Evolutionary conservation across 1,140 invertebrate genomes (phyloP).

Genomic region (Drosophila takahashii): DNA sequence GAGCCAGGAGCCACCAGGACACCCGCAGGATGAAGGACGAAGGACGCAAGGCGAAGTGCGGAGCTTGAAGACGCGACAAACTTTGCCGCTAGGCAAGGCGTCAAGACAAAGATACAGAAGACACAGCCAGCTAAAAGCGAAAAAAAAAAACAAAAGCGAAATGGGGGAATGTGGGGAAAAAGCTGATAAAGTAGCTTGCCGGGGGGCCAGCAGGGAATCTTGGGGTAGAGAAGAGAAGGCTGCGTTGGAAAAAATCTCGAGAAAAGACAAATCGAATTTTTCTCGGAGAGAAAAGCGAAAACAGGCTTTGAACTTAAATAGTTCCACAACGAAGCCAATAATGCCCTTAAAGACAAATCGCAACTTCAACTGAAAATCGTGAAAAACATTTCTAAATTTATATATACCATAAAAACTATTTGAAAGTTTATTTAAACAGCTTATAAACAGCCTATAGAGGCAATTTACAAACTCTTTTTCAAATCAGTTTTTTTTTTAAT

Average conservation of each 20-base stretch:
- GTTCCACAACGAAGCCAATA: not conserved
- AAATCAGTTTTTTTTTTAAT: no score
- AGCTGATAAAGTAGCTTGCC: slow-evolving; percentile 73
- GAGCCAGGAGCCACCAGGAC: slow-evolving; percentile 47
- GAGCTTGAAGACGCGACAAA: slow-evolving; percentile 65
- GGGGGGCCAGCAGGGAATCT: slow-evolving; percentile 26
- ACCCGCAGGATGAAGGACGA: slow-evolving; percentile 9
- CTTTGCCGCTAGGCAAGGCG: slow-evolving; percentile 71
- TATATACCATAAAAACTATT: no score
- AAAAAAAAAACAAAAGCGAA: slow-evolving; percentile 17
- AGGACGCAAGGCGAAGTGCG: not conserved
- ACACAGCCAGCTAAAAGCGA: slow-evolving; percentile 38
- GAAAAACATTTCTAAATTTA: not conserved
- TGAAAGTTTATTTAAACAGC: no score
- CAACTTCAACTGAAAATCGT: not conserved
- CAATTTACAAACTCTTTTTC: no score
- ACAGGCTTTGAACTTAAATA: slow-evolving; percentile 3
- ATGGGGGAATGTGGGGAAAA: slow-evolving; percentile 21
- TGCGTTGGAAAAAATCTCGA: slow-evolving; percentile 18
- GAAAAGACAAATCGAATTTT: slow-evolving; percentile 68
- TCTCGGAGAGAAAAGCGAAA: slow-evolving; percentile 20
- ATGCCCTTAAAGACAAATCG: slow-evolving; percentile 1
- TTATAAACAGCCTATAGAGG: no score
- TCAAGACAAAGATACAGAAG: slow-evolving; percentile 48
- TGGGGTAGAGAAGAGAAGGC: not conserved